Conservation (phyloP, 2,797 vertebrate genomes). For the Onychomys arenicola region DNA sequence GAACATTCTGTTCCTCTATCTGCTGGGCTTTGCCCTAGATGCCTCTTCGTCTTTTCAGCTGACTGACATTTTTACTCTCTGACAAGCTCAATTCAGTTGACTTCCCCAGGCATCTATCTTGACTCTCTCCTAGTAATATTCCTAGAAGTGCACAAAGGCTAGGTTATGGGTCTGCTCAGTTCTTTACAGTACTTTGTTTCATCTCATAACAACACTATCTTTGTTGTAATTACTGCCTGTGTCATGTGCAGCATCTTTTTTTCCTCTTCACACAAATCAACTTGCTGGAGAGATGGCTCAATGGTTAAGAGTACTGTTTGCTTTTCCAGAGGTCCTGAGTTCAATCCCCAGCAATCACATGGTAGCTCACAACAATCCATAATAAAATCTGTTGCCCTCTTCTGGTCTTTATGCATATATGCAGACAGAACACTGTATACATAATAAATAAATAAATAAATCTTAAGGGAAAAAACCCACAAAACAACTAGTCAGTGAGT, state of each 20-base stretch:
- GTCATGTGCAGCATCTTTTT: neutral
- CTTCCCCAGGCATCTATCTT: neutral
- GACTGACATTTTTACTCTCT: neutral
- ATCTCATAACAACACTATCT: rapidly evolving
- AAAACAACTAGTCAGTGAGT: neutral
- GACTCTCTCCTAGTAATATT: neutral
- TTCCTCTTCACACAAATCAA: neutral
- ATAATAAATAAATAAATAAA: no score
- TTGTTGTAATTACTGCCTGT: neutral
- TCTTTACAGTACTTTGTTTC: neutral
- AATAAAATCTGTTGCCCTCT: no score
- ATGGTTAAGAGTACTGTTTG: no score
- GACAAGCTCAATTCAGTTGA: neutral
- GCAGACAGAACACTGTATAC: no score
- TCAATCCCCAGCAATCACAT: no score
- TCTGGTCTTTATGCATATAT: no score
- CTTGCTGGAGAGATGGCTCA: neutral
- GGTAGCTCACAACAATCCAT: no score
- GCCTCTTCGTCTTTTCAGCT: neutral
- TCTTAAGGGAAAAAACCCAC: no score
- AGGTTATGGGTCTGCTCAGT: neutral
- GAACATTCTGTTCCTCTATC: conserved; percentile 1
- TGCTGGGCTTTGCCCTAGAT: neutral
- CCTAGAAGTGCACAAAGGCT: neutral
- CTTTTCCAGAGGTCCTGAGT: no score